These are phyloP conservation scores for Philopedon plagiatum DNA, from an alignment of 2,888 invertebrate species.

Conservation along the genomic window DNA sequence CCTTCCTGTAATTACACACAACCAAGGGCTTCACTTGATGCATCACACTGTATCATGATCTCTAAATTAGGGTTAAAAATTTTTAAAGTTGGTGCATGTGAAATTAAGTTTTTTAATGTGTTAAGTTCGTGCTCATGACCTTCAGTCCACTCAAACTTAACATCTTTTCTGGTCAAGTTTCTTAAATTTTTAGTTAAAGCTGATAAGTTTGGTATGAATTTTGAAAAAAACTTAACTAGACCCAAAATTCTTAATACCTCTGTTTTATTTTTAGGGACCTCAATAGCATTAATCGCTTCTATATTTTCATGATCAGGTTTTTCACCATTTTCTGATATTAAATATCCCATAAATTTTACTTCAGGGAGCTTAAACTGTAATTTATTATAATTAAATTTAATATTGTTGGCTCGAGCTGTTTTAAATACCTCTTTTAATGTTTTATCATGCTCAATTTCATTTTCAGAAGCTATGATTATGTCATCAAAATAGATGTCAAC, in stretches of 20 bases:
- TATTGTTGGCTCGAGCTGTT: slow-evolving; percentile 16
- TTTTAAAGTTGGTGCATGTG: slow-evolving; percentile 35
- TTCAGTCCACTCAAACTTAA: slow-evolving; percentile 33
- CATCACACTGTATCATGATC: slow-evolving; percentile 46
- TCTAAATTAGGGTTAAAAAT: slow-evolving; percentile 44
- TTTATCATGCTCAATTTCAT: slow-evolving; percentile 9
- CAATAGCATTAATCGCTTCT: slow-evolving; percentile 8
- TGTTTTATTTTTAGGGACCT: slow-evolving; percentile 10
- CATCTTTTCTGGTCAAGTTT: slow-evolving; percentile 9
- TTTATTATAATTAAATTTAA: slow-evolving; percentile 44
- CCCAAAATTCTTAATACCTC: slow-evolving; percentile 14
- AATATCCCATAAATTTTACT: slow-evolving; percentile 13
- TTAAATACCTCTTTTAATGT: not conserved
- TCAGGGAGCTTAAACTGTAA: slow-evolving; percentile 13
- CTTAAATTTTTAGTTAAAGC: slow-evolving; percentile 8
- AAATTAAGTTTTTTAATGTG: slow-evolving; percentile 8
- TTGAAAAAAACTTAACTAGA: slow-evolving; percentile 20
- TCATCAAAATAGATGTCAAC: slow-evolving; percentile 48
- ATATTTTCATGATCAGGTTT: slow-evolving; percentile 21
- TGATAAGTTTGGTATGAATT: slow-evolving; percentile 17
- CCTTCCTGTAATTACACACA: slow-evolving; percentile 47
- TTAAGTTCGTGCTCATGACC: slow-evolving; percentile 43
- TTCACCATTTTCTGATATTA: slow-evolving; percentile 3
- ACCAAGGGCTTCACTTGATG: slow-evolving; percentile 46
- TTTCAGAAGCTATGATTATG: slow-evolving; percentile 20